Base-by-base conservation (phyloP, 1,140 invertebrate genomes). In the Psix sp. region DNA sequence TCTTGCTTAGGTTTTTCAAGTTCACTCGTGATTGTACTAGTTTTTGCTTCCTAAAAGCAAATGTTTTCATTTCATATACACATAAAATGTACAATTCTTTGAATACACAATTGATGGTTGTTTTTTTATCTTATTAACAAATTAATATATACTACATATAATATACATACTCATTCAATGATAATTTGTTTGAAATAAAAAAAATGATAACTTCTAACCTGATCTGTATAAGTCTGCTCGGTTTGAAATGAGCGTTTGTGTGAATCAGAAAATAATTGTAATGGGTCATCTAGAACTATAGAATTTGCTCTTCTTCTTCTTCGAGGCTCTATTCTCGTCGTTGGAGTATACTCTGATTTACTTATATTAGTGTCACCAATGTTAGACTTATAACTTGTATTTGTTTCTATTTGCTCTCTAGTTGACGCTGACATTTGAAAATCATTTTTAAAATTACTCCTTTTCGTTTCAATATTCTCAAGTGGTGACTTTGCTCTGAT, bases 351-450 rank as follows among this genome's bases (percentile, higher is more conserved):
- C 11, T 48, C 45, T n/a, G 9, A 11, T 10, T 4, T 24, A 5
- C 26, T 29, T 29, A 1, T 29, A n/a, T n/a, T n/a, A n/a, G n/a
- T n/a, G n/a, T n/a, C n/a, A 15, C 7, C 51, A 31, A 3, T 52
- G 20, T 6, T 63, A 2, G 21, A 11, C 35, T 48, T 52, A 36
- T 36, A n/a, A n/a, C n/a, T 54, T 2, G 39, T 29, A 20, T 48
- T 57, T 63, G 63, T 13, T 40, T 35, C 31, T 35, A 33, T 48
- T 54, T 49, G 21, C 49, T 66, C 33, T 63, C 52, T 42, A 26
- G 76, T 54, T 54, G 49, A 16, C 1, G 15, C 10, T 14, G 6
- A 20, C n/a, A n/a, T n/a, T n/a, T n/a, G n/a, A n/a, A n/a, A n/a
- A n/a, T n/a, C n/a, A n/a, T n/a, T n/a, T 5, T 38, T 52, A 10